phyloP scores from a whole-genome alignment of 2,888 invertebrate genomes.

The Agonopterix subpropinquella region DNA sequence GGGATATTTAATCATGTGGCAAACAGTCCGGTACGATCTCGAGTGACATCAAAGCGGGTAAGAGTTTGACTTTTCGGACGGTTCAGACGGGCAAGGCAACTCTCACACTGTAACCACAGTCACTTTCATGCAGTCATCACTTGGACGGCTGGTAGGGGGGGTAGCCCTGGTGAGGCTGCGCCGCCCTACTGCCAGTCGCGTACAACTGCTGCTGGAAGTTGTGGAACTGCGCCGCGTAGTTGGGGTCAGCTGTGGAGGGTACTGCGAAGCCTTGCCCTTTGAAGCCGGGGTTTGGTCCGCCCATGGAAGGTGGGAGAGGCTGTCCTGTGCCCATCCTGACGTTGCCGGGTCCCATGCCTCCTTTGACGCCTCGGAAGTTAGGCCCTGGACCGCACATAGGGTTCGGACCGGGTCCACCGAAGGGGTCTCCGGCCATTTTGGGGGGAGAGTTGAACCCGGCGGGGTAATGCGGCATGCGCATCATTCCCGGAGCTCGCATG shows the following conservation, averaged over 20 bases:
- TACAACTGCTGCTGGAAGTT: slow-evolving; percentile 97
- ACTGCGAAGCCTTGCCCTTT: slow-evolving; percentile 89
- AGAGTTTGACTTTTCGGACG: not conserved
- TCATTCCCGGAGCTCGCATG: slow-evolving; percentile 57
- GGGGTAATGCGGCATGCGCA: slow-evolving; percentile 67
- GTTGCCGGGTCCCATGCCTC: slow-evolving; percentile 46
- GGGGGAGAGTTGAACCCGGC: slow-evolving; percentile 66
- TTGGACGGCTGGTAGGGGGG: slow-evolving; percentile 68
- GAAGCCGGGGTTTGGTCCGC: slow-evolving; percentile 79
- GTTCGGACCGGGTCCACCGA: slow-evolving; percentile 35
- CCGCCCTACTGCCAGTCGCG: slow-evolving; percentile 80
- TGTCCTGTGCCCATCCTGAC: slow-evolving; percentile 76
- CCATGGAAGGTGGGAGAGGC: slow-evolving; percentile 87
- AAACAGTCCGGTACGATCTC: too few relatives aligned
- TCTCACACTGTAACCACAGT: slow-evolving; percentile 3
- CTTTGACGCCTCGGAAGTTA: slow-evolving; percentile 57
- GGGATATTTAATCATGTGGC: too few relatives aligned
- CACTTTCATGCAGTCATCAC: slow-evolving; percentile 42
- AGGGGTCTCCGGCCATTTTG: slow-evolving; percentile 55
- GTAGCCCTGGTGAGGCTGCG: slow-evolving; percentile 61
- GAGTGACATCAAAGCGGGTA: not conserved
- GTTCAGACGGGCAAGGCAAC: slow-evolving; percentile 3
- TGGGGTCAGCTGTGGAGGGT: slow-evolving; percentile 90
- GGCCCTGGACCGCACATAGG: slow-evolving; percentile 51
- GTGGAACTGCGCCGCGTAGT: slow-evolving; percentile 96